A percentile compares a stretch with the other conserved stretches of the same genome.
phyloP scores from a whole-genome alignment of 1,140 invertebrate species.

The Drosophila eugracilis region DNA sequence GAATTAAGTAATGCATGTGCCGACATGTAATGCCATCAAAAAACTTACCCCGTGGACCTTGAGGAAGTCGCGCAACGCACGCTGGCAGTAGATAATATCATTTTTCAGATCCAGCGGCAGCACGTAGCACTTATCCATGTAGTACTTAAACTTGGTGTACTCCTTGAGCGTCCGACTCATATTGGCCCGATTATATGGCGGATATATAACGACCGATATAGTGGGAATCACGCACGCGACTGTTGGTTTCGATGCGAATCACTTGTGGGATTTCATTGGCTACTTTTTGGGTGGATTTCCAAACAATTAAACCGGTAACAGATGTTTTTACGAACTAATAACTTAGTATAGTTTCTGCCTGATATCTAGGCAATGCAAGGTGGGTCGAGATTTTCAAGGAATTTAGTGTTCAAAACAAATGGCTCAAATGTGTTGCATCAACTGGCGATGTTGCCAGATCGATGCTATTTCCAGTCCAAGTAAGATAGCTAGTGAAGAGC shows the following conservation, averaged over 20 bases:
- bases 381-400: neutral
- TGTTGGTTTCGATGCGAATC: conserved; percentile 11
- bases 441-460: neutral
- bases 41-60: conserved; percentile 80
- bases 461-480: neutral
- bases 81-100: conserved; percentile 82
- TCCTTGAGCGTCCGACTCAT: conserved; percentile 22
- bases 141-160: conserved; percentile 54
- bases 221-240: conserved; percentile 24
- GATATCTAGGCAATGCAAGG: neutral
- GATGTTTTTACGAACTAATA: neutral
- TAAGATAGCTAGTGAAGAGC: neutral
- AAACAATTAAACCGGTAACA: neutral
- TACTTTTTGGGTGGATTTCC: neutral
- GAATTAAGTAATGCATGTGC: neutral
- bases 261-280: conserved; percentile 42
- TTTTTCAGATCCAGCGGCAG: conserved; percentile 77
- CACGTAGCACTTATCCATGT: conserved; percentile 73
- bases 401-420: neutral
- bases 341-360: neutral
- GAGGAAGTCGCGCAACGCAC: conserved; percentile 73
- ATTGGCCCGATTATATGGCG: conserved; percentile 27
- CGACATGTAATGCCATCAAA: neutral
- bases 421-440: neutral
- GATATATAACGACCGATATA: conserved; percentile 17